Conservation (phyloP, 2,797 vertebrate genomes). For the Nyctibius grandis region DNA sequence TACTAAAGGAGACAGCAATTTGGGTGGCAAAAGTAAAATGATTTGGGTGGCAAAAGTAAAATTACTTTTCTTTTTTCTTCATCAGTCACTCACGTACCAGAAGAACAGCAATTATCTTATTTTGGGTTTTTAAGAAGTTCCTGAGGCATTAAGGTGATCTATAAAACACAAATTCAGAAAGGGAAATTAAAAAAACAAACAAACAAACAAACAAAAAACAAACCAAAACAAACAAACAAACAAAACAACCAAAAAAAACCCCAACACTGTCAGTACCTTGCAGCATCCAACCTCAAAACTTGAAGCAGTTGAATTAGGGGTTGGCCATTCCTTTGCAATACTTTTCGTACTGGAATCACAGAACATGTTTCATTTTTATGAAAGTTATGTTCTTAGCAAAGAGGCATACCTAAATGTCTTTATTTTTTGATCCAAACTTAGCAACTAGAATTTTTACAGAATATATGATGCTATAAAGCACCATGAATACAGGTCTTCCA, state of each 20-base stretch:
- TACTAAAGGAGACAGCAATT: neutral
- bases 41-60: neutral
- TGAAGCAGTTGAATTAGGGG: neutral
- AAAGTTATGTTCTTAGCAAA: neutral
- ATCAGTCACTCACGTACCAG: neutral
- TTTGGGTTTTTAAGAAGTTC: neutral
- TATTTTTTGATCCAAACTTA: neutral
- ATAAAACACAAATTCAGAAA: neutral
- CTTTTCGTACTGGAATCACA: neutral
- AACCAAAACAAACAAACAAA: too few relatives aligned
- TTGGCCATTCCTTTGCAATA: neutral
- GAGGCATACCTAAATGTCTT: neutral
- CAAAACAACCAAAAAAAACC: neutral
- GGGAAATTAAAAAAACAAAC: neutral
- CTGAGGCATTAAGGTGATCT: neutral
- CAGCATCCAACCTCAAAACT: neutral
- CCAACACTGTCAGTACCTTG: neutral
- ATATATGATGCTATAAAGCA: neutral
- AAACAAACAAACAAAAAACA: rapidly evolving
- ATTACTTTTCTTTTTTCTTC: neutral
- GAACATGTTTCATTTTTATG: neutral
- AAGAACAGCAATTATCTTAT: neutral
- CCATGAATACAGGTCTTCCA: neutral
- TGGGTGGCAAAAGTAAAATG: neutral
- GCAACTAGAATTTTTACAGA: neutral